phyloP scores from a whole-genome alignment of 2,797 vertebrate species.

The Scyliorhinus canicula region DNA sequence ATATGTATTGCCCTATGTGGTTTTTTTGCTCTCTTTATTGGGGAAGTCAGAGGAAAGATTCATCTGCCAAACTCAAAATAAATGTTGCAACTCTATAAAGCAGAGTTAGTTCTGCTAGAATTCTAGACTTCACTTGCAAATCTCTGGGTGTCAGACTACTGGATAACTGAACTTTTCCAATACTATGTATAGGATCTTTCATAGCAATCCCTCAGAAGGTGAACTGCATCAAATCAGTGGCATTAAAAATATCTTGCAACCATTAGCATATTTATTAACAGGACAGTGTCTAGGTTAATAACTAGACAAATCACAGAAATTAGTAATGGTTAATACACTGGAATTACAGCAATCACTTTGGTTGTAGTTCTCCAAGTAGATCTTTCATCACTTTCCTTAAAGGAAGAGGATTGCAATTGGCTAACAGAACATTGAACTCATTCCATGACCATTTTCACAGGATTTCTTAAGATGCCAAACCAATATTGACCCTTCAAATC shows the following conservation, averaged over 20 bases:
- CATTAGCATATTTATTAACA: not conserved
- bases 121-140: constrained; percentile 11
- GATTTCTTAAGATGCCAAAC: not conserved
- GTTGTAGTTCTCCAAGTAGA: not conserved
- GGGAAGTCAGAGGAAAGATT: not conserved
- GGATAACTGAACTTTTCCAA: constrained; percentile 16
- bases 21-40: not conserved
- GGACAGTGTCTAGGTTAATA: not conserved
- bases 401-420: not conserved
- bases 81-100: not conserved
- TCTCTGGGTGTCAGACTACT: not conserved
- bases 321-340: constrained; percentile 26
- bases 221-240: not conserved
- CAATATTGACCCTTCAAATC: not conserved
- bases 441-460: not conserved
- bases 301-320: constrained; percentile 22
- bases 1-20: not conserved
- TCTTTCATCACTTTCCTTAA: not conserved
- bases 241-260: constrained; percentile 18
- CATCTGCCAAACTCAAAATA: not conserved
- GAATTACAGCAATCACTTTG: not conserved
- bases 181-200: not conserved
- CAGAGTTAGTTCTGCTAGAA: not conserved
- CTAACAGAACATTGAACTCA: constrained; percentile 14
- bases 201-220: not conserved